A percentile compares a stretch with the other conserved stretches of the same genome.
These are phyloP conservation scores for Microplitis mediator DNA, from an alignment of 1,140 invertebrate species.

Conservation along the genomic window DNA sequence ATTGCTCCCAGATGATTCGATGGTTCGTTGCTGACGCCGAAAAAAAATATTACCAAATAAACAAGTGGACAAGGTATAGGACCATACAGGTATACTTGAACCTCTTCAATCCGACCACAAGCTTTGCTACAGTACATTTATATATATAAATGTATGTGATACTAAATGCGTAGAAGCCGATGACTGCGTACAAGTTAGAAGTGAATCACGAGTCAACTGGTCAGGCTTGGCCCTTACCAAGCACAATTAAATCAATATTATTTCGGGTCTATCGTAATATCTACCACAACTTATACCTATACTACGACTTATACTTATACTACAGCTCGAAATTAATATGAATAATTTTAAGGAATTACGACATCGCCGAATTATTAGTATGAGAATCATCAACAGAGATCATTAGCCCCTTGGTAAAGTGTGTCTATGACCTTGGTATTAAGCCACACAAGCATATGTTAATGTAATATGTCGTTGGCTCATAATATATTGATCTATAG, in stretches of 20 bases:
- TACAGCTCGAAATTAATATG: too few species aligned
- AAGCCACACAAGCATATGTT: background rate
- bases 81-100: background rate
- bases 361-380: slow-evolving; percentile 3
- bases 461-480: too few species aligned
- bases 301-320: background rate
- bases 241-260: background rate
- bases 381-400: background rate
- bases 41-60: slow-evolving; percentile 6
- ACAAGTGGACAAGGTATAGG: background rate
- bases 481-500: background rate
- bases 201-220: background rate
- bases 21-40: background rate
- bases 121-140: too few species aligned
- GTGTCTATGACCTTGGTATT: background rate
- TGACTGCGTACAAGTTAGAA: too few species aligned
- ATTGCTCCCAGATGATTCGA: slow-evolving; percentile 14
- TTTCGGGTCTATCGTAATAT: background rate
- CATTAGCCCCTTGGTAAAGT: slow-evolving; percentile 5
- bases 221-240: background rate
- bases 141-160: too few species aligned
- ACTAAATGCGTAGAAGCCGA: too few species aligned
- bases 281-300: background rate
- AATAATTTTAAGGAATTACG: too few species aligned
- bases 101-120: too few species aligned